Evolutionary conservation across 2,888 invertebrate genomes (phyloP).

Genomic region (Nasonovia ribisnigri): DNA sequence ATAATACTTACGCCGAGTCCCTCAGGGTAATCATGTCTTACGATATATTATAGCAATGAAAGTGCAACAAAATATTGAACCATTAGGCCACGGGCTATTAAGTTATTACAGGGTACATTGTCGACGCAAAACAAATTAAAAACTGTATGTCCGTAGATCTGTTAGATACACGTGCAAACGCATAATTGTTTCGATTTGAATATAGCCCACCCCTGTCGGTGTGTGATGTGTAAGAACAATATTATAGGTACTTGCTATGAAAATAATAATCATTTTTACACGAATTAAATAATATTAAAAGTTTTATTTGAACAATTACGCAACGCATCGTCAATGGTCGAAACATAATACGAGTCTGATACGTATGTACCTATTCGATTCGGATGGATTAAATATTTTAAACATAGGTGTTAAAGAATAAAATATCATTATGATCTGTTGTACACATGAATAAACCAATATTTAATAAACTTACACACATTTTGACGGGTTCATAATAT

Average conservation of each 20-base stretch:
- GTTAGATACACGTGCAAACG: constrained; percentile 10
- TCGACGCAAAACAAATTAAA: constrained; percentile 34
- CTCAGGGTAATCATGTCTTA: background rate
- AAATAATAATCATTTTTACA: constrained; percentile 11
- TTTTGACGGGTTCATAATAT: background rate
- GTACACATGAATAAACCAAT: background rate
- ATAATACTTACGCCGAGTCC: background rate
- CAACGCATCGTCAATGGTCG: background rate
- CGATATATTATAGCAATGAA: constrained; percentile 5
- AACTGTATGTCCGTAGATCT: background rate
- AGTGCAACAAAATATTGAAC: constrained; percentile 33
- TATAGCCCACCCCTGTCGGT: background rate
- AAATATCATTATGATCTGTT: background rate
- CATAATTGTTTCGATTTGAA: constrained; percentile 25
- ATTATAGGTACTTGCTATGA: background rate
- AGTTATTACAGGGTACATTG: background rate
- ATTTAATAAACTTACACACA: background rate
- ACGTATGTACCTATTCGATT: background rate
- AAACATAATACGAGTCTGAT: background rate
- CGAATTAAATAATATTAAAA: background rate
- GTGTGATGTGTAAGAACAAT: background rate
- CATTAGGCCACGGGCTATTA: constrained; percentile 10
- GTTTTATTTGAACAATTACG: background rate
- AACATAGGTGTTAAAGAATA: background rate
- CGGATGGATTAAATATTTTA: background rate